Evolutionary conservation across 2,888 invertebrate species (phyloP), one percentile per base, ranked within the genome.

Genomic region (Sepiola atlantica): DNA sequence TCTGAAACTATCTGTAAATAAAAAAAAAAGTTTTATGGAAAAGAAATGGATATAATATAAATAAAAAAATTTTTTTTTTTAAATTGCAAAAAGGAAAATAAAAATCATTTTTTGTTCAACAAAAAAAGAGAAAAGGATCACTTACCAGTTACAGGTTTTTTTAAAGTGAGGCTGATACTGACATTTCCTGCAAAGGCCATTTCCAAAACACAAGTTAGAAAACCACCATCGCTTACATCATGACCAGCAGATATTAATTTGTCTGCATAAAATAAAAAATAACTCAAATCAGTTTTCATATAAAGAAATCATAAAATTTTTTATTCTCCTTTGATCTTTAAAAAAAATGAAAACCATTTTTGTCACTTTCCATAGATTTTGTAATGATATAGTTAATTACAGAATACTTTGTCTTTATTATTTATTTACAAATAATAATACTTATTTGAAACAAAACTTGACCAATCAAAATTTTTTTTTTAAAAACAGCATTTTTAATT

Each of bases 161-260:
- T 54, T 14, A 96, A 94, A 95, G 96, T 94, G 45, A 97, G 95
- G 94, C 95, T 97, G 32, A 99, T 96, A 0, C 99, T 99, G 95
- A 98, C 98, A 94, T 99, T 98, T 90, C 99, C 99, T 94, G 98
- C 99, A 97, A 99, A 99, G n/a, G 98, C 98, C 99, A 99, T 99
- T 97, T 99, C 99, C 94, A 99, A 97, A 0, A 99, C 97, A 96
- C 99, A 98, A 0, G 98, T 98, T 91, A 99, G 98, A 61, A 99
- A 98, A 57, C 99, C 99, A 45, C 99, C 99, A 97, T 99, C 99
- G 97, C 99, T 99, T 14, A 99, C 98, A 97, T 99, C 99, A 97
- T 99, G 99, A 0, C 99, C 99, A 14, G 99, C 98, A 77, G 98
- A 97, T 21, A 99, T 97, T 96, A 98, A 98, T 10, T 98, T 98